Base-by-base conservation (phyloP, 2,113 vertebrate genomes). In the Pithys albifrons region DNA sequence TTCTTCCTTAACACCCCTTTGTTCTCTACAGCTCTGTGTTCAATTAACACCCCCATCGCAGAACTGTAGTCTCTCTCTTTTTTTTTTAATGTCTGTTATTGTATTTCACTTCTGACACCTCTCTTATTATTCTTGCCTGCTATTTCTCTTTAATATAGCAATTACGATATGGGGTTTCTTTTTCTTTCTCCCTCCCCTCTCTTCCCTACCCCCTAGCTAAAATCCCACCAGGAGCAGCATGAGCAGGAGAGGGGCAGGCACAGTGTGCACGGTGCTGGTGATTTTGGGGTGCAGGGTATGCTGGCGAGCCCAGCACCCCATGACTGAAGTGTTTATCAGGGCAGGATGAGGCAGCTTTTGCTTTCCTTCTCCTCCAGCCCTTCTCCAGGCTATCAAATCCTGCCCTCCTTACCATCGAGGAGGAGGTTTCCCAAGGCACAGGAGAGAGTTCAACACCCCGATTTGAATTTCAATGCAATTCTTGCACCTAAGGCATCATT, bases 1-100 rank as follows among this genome's bases (percentile, higher is more conserved):
- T 91, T 93, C 85, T 96, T 85, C 87, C 67, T 92, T 96, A 95
- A 89, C 96, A 72, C 90, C 82, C 96, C 95, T 98, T 97, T 97
- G 96, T 98, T 97, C 97, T 97, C 95, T 91, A 51, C 83, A 84
- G 92, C 91, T 97, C 87, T 96, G 92, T 82, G 80, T 97, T 97
- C 95, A 97, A 90, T 97, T 97, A 97, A 97, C 97, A 95, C 93
- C 91, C 94, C 93, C 96, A 92, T 95, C 20, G 13, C 71, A 94
- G 95, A 95, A 95, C 83, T 78, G 74, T 81, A 95, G 82, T 91
- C 33, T 58, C 51, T 58, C 51, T 41, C 71, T 84, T 86, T 94
- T 85, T 92, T 91, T 93, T 91, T 78, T 81, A 66, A 94, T 96
- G 90, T 93, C 93, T 96, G 88, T 96, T 96, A 92, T 93, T 97